These are phyloP conservation scores for Coptodon bakossiorum DNA, from an alignment of 2,113 vertebrate genomes.

Conservation along the genomic window DNA sequence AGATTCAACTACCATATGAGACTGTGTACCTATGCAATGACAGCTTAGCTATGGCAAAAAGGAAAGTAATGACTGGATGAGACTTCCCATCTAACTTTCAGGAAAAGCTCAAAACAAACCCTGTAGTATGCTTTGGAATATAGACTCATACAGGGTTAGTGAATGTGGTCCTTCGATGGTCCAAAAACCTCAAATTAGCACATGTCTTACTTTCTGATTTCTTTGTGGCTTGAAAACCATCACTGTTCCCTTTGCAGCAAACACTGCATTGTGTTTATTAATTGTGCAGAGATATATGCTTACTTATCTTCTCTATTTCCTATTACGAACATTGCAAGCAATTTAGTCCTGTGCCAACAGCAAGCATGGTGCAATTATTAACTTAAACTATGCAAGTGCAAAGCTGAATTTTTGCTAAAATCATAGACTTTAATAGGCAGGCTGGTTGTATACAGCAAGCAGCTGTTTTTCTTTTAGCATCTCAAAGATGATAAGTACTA, in stretches of 20 bases:
- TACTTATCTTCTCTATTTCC: not conserved
- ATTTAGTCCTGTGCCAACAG: conserved; percentile 5
- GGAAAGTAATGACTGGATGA: not conserved
- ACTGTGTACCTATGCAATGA: not conserved
- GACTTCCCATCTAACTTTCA: not conserved
- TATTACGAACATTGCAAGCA: not conserved
- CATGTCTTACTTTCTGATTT: not conserved
- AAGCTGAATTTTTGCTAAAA: not conserved
- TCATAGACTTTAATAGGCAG: not conserved
- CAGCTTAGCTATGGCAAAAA: not conserved
- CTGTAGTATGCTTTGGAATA: not conserved
- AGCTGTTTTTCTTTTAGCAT: not conserved
- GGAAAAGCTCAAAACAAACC: not conserved
- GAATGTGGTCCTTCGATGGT: not conserved
- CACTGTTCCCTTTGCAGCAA: not conserved
- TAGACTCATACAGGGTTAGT: not conserved
- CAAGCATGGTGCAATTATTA: conserved; percentile 10
- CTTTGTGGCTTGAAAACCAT: not conserved
- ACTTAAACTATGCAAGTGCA: not conserved
- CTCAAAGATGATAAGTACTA: not conserved
- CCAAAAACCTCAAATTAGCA: not conserved
- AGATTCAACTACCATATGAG: not conserved
- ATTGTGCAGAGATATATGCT: not conserved
- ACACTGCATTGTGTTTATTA: not conserved
- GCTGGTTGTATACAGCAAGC: conserved; percentile 2